Percentiles rank a stretch among this genome's conserved stretches.
These are phyloP conservation scores for Geococcyx californianus DNA, from an alignment of 2,113 vertebrate genomes.

Conservation along the genomic window DNA sequence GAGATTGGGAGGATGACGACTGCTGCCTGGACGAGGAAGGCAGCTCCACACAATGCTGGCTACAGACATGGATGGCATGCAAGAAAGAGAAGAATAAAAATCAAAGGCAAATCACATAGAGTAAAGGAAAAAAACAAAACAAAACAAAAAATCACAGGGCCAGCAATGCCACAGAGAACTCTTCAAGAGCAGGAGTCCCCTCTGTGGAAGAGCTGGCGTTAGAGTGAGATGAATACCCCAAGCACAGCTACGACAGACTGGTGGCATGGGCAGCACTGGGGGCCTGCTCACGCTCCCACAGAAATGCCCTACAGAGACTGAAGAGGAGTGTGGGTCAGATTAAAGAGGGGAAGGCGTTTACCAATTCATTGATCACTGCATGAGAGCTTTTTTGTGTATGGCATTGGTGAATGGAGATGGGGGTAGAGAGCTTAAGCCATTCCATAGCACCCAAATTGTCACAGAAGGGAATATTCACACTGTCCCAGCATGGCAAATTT, in stretches of 20 bases:
- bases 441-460: constrained; percentile 49
- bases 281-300: background rate
- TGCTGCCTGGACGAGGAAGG: constrained; percentile 9
- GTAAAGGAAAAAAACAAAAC: background rate
- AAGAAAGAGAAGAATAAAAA: constrained; percentile 58
- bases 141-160: background rate
- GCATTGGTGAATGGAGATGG: constrained; percentile 12
- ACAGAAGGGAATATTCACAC: constrained; percentile 55
- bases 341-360: background rate
- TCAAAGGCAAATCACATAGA: constrained; percentile 40
- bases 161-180: constrained; percentile 52
- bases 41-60: constrained; percentile 50
- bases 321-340: background rate
- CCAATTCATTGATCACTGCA: constrained; percentile 57
- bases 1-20: background rate
- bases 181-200: constrained; percentile 22
- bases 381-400: constrained; percentile 38
- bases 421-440: constrained; percentile 41
- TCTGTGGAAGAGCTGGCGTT: constrained; percentile 9
- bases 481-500: background rate
- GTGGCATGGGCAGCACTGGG: background rate
- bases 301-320: background rate
- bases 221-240: constrained; percentile 29
- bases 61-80: constrained; percentile 61
- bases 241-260: constrained; percentile 30